Base-by-base conservation (phyloP, 2,888 invertebrate genomes). In the Cerceris rybyensis region DNA sequence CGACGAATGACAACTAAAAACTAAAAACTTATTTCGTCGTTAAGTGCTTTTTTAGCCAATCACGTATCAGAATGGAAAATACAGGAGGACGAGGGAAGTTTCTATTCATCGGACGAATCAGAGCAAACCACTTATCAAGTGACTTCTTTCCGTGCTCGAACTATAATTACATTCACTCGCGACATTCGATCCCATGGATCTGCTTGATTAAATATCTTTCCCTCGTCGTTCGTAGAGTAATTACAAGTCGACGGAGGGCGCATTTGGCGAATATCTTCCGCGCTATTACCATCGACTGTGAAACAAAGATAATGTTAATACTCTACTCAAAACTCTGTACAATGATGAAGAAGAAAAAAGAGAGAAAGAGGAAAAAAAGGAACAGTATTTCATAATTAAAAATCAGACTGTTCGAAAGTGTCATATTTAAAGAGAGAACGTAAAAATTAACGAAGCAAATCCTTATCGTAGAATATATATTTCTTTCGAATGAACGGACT, bases 141-240 rank as follows among this genome's bases (percentile, higher is more conserved):
- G n/a, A n/a, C n/a, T n/a, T n/a, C n/a, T n/a, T n/a, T n/a, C n/a
- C n/a, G n/a, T n/a, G n/a, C n/a, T n/a, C n/a, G n/a, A n/a, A n/a
- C n/a, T n/a, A n/a, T n/a, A 70, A 61, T 57, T 63, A 60, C 58
- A 46, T 67, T 66, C 60, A n/a, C 49, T 55, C 59, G 61, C 60
- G 57, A 52, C 57, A 63, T 49, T 43, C 65, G 60, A 70, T 64
- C 49, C 49, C 60, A 55, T 41, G 43, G 17, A 72, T 58, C 54
- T n/a, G 52, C 42, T 14, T 28, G 58, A n/a, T 70, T 43, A 43
- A 64, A 60, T 28, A 14, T 65, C 42, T 41, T 60, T 55, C 52
- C 54, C 55, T 66, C 55, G 41, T 70, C 63, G 46, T 66, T 54
- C 70, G 28, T 41, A 65, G 59, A 63, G 46, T 68, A 66, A 72